Evolutionary conservation across 2,888 invertebrate species (phyloP), one percentile per base, ranked within the genome.

Genomic region (Cremastinae sp.): DNA sequence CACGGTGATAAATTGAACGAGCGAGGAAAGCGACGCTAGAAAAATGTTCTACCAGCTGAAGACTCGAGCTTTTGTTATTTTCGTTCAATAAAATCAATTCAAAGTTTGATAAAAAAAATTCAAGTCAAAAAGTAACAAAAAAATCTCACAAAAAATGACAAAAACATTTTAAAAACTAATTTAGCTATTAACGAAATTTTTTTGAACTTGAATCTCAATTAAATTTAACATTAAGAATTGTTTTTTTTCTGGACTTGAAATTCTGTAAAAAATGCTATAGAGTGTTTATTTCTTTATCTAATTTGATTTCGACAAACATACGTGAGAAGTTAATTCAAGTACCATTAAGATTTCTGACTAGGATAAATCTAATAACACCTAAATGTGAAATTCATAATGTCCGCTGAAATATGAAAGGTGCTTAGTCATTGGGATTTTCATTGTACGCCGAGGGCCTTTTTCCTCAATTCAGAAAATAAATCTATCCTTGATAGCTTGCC

Each of bases 1-100:
- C 22, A 9, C 49, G 62, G 74, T 78, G 78, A 78, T 78, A 78
- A 74, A 78, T 78, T 74, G 61, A 59, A 70, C 56, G 69, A 59
- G 65, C 55, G 76, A 55, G 28, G 61, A 70, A 61, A 61, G 47
- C 28, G 18, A 14, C 47, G 55, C n/a, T 28, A 9, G 53, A 64
- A 72, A 73, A 72, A 72, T 69, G 16, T 14, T 39, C 51, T 61
- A 75, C 61, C 72, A 64, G 64, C 72, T 49, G 41, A 66, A 66
- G 53, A 45, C 43, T 18, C 66, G 18, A 14, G 45, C 65, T 69
- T 73, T 69, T 73, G 72, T 76, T 68, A 64, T 22, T 76, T 69
- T 64, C 69, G 51, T 64, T 72, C 41, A 68, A 51, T 49, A 16
- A 56, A 71, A 75, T 75, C 62, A 56, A 68, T 62, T 62, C 22